Conservation (phyloP, 1,140 invertebrate species). For the Archivesica marissinica region DNA sequence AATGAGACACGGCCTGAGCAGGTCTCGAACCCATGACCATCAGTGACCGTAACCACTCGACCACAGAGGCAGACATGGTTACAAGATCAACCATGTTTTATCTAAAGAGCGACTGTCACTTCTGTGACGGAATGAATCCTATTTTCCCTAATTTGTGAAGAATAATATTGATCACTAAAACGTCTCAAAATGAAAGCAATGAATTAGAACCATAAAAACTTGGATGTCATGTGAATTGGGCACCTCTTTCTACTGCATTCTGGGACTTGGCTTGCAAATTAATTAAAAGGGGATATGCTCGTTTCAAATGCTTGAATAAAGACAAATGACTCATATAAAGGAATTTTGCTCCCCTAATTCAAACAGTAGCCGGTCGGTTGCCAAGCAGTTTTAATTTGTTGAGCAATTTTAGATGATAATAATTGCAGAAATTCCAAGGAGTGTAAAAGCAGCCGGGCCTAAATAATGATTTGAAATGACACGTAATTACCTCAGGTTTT, state of each 20-base stretch:
- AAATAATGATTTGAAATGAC: not conserved
- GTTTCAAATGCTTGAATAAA: not conserved
- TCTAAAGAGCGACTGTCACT: too few species aligned
- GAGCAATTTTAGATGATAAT: slow-evolving; percentile 23
- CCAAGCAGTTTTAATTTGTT: slow-evolving; percentile 28
- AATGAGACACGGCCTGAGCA: too few species aligned
- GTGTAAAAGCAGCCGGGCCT: not conserved
- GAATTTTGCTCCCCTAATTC: not conserved
- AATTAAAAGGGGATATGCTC: not conserved
- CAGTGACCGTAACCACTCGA: too few species aligned
- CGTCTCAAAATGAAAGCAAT: too few species aligned
- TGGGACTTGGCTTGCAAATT: slow-evolving; percentile 10
- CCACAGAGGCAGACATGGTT: too few species aligned
- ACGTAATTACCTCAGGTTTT: not conserved
- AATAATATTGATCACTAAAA: too few species aligned
- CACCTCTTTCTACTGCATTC: not conserved
- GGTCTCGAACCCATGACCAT: too few species aligned
- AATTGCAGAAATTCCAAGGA: slow-evolving; percentile 27
- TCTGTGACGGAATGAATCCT: too few species aligned
- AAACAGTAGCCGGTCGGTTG: slow-evolving; percentile 1
- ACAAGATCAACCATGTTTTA: too few species aligned
- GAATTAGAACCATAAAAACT: slow-evolving; percentile 12
- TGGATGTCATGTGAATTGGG: slow-evolving; percentile 1
- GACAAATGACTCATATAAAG: slow-evolving; percentile 19
- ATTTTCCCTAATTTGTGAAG: too few species aligned